Percentiles rank a stretch among this genome's conserved stretches.
Conservation (phyloP, 2,888 invertebrate genomes). For the Periphyllus acericola region DNA sequence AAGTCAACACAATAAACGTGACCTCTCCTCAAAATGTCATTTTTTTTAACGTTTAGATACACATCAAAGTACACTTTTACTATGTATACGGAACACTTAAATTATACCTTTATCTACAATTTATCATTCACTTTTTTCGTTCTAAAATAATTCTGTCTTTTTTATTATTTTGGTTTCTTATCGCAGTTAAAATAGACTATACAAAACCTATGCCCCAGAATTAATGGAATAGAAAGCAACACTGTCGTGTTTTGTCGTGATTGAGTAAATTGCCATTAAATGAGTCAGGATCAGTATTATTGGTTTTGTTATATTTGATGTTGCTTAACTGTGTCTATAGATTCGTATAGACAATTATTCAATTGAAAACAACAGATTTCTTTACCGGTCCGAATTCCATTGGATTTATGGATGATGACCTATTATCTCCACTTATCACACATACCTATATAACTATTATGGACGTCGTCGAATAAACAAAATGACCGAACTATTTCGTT, state of each 20-base stretch:
- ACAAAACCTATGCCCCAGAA: not conserved
- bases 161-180: slow-evolving; percentile 5
- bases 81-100: not conserved
- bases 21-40: slow-evolving; percentile 18
- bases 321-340: slow-evolving; percentile 1
- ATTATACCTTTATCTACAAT: not conserved
- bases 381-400: slow-evolving; percentile 10
- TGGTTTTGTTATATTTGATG: not conserved
- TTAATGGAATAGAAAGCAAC: slow-evolving; percentile 52
- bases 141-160: not conserved
- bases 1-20: slow-evolving; percentile 12
- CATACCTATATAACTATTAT: no score
- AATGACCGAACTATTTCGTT: not conserved
- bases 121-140: not conserved
- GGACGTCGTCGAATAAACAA: not conserved
- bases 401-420: not conserved
- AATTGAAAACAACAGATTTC: not conserved
- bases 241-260: slow-evolving; percentile 1
- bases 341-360: not conserved
- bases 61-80: slow-evolving; percentile 1
- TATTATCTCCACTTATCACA: not conserved
- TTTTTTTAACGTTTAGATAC: not conserved
- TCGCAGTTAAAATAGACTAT: not conserved
- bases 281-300: not conserved
- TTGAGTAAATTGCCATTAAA: slow-evolving; percentile 17